A percentile compares a stretch with the other conserved stretches of the same genome.
Conservation (phyloP, 1,140 invertebrate genomes). For the Colletes gigas region DNA sequence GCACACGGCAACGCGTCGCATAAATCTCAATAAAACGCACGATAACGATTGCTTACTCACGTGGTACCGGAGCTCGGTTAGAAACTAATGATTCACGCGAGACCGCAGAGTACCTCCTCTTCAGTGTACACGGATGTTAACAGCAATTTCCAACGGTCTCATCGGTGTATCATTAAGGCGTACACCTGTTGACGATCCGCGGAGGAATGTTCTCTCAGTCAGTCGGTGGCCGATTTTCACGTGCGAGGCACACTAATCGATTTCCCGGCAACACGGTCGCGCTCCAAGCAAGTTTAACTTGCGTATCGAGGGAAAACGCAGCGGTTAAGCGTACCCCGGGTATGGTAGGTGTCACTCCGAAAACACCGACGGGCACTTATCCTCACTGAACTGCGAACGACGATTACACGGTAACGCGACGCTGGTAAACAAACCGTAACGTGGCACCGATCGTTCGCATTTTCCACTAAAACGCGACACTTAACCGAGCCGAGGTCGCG, state of each 20-base stretch:
- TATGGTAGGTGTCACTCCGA: neutral
- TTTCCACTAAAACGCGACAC: neutral
- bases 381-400: neutral
- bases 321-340: neutral
- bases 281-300: neutral
- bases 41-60: constrained; percentile 65
- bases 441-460: constrained; percentile 6
- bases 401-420: neutral
- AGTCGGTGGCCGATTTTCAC: constrained; percentile 36
- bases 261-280: constrained; percentile 21
- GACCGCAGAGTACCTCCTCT: constrained; percentile 50
- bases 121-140: constrained; percentile 48
- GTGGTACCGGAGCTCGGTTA: constrained; percentile 34
- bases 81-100: constrained; percentile 64
- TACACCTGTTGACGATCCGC: constrained; percentile 58
- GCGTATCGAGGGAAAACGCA: constrained; percentile 4
- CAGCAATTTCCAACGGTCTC: constrained; percentile 56
- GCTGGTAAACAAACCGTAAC: constrained; percentile 19
- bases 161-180: constrained; percentile 45
- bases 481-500: neutral
- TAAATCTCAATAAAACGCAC: constrained; percentile 63
- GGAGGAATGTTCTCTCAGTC: constrained; percentile 25
- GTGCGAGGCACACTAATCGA: constrained; percentile 12
- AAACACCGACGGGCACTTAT: constrained; percentile 3
- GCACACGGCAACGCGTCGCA: constrained; percentile 44